Evolutionary conservation across 2,113 vertebrate species (phyloP).

Genomic region (Gallinago undulata): DNA sequence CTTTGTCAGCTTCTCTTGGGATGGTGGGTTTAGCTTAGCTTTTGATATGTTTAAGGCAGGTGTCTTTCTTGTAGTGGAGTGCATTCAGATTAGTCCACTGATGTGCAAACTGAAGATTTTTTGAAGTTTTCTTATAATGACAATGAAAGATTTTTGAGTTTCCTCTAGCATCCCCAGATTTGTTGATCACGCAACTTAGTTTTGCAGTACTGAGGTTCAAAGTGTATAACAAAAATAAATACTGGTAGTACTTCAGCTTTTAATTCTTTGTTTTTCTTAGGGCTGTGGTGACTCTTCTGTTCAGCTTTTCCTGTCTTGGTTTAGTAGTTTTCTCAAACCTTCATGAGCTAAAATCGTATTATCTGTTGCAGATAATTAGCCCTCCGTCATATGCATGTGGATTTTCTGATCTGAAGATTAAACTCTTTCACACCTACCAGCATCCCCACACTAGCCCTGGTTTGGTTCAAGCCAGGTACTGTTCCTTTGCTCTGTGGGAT

Average conservation of each 20-base stretch:
- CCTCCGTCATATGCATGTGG: neutral
- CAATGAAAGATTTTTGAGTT: neutral
- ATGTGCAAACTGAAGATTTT: neutral
- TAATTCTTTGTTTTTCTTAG: neutral
- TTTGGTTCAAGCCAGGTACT: neutral
- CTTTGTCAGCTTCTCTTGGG: neutral
- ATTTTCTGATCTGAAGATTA: neutral
- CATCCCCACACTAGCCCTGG: neutral
- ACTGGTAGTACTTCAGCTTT: neutral
- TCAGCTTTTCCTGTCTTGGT: neutral
- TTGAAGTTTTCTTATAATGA: neutral
- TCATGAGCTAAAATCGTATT: neutral
- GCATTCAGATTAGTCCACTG: neutral
- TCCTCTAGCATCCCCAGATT: neutral
- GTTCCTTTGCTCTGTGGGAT: neutral
- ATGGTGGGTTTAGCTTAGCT: neutral
- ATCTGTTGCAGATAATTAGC: neutral
- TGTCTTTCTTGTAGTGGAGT: neutral
- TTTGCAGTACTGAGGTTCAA: neutral
- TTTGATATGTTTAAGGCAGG: neutral
- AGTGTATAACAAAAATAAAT: neutral
- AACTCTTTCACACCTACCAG: neutral
- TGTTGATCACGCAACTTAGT: neutral
- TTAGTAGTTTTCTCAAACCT: neutral
- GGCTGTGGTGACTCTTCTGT: neutral